phyloP scores from a whole-genome alignment of 2,797 vertebrate species.

The Sandelia bainsii region DNA sequence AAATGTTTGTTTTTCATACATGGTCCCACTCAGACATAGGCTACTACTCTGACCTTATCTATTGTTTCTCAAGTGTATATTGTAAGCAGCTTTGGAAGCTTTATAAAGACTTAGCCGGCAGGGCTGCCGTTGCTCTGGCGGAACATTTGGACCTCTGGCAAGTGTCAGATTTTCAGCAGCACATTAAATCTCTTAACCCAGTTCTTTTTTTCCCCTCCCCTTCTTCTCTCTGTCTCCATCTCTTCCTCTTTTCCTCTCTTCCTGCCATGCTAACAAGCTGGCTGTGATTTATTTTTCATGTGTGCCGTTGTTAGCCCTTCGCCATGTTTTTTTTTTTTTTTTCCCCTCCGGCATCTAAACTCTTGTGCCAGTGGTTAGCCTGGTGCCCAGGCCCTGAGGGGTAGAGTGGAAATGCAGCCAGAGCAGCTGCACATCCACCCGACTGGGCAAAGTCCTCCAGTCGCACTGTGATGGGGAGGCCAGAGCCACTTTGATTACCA shows the following conservation, averaged over 20 bases:
- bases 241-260: constrained; percentile 41
- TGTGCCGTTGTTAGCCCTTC: constrained; percentile 65
- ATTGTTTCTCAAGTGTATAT: constrained; percentile 83
- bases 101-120: constrained; percentile 77
- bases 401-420: constrained; percentile 56
- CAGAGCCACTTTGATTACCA: constrained; percentile 77
- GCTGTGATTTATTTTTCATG: constrained; percentile 81
- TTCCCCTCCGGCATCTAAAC: constrained; percentile 50
- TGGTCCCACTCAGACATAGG: constrained; percentile 64
- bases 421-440: constrained; percentile 74
- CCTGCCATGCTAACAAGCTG: constrained; percentile 76
- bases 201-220: constrained; percentile 51
- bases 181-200: constrained; percentile 83
- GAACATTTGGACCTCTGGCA: constrained; percentile 82
- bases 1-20: constrained; percentile 71
- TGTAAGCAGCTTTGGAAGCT: constrained; percentile 81
- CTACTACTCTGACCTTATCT: constrained; percentile 77
- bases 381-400: constrained; percentile 69
- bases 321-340: constrained; percentile 28
- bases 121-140: constrained; percentile 74
- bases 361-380: constrained; percentile 71
- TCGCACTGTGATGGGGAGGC: constrained; percentile 66
- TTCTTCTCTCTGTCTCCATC: constrained; percentile 33
- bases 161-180: constrained; percentile 82
- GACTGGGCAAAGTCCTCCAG: constrained; percentile 62